phyloP scores from a whole-genome alignment of 1,140 invertebrate species.

The Heliconius hermathena region DNA sequence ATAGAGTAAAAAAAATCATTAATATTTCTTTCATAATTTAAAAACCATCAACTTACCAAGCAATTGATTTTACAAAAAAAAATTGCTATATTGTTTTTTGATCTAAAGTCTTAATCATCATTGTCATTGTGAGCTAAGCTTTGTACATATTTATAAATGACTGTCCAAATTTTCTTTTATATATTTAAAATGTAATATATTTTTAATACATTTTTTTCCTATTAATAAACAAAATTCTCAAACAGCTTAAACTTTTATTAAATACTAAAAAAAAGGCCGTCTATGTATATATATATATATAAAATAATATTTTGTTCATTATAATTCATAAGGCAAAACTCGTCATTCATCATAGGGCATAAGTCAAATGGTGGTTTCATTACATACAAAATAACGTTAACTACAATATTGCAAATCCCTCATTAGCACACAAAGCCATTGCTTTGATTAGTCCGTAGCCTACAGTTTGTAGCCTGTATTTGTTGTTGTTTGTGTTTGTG shows the following conservation, averaged over 20 bases:
- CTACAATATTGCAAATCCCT: conserved; percentile 92
- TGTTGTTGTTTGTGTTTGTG: too few relatives aligned
- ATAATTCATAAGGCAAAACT: conserved; percentile 42
- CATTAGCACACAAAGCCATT: conserved; percentile 95
- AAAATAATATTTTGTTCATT: conserved; percentile 68
- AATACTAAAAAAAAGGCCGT: background rate
- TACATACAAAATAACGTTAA: background rate
- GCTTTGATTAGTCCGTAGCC: conserved; percentile 94
- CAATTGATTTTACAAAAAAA: too few relatives aligned
- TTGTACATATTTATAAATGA: background rate
- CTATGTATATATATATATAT: conserved; percentile 61
- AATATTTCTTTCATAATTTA: too few relatives aligned
- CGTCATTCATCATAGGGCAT: background rate
- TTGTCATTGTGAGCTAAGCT: background rate
- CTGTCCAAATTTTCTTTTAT: background rate
- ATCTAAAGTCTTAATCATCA: too few relatives aligned
- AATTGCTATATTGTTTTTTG: too few relatives aligned
- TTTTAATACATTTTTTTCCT: background rate
- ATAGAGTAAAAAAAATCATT: too few relatives aligned
- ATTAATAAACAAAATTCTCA: background rate
- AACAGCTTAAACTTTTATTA: too few relatives aligned
- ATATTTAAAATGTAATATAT: background rate
- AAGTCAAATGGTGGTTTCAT: too few relatives aligned
- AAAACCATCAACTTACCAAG: too few relatives aligned
- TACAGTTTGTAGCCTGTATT: too few relatives aligned